Evolutionary conservation across 2,797 vertebrate species (phyloP), one percentile per base, ranked within the genome.

Genomic region (Tachyglossus aculeatus): DNA sequence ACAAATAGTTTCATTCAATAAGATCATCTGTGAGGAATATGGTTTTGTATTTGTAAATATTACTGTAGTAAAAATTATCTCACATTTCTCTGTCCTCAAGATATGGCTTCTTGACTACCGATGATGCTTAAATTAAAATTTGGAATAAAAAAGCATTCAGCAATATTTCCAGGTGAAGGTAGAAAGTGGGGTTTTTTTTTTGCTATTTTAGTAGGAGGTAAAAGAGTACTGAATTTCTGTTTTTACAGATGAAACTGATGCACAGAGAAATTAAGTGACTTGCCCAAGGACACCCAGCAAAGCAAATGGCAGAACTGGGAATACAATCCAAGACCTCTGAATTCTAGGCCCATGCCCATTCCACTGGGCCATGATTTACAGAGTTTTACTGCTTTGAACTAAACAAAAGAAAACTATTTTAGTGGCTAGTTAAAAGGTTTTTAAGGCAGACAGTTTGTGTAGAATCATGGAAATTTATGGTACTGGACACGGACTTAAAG

Each of bases 351-450:
- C n/a, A n/a, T n/a, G n/a, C n/a, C n/a, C n/a, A n/a, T n/a, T n/a
- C n/a, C n/a, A n/a, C n/a, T n/a, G n/a, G n/a, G n/a, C n/a, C n/a
- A n/a, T n/a, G n/a, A n/a, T n/a, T 61, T 48, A 48, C 48, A 48
- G 55, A 68, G 67, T 75, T 73, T 66, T 24, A 65, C 67, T 53
- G 67, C 78, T 80, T 70, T 80, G 76, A 80, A 86, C 78, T 84
- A 52, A 65, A 80, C n/a, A 84, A 80, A 73, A 22, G n/a, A n/a
- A n/a, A 13, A 84, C 64, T 71, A 53, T 80, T 81, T 82, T 75
- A 80, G 71, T 78, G 58, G 58, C 67, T 82, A 80, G 83, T 80
- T 80, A 80, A 77, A 81, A 71, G 69, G 57, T 80, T n/a, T 54
- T 65, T 77, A 75, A 21, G 62, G 70, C 61, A 70, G 73, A 83